Base-by-base conservation (phyloP, 1,140 invertebrate genomes). In the Drosophila chauvacae region DNA sequence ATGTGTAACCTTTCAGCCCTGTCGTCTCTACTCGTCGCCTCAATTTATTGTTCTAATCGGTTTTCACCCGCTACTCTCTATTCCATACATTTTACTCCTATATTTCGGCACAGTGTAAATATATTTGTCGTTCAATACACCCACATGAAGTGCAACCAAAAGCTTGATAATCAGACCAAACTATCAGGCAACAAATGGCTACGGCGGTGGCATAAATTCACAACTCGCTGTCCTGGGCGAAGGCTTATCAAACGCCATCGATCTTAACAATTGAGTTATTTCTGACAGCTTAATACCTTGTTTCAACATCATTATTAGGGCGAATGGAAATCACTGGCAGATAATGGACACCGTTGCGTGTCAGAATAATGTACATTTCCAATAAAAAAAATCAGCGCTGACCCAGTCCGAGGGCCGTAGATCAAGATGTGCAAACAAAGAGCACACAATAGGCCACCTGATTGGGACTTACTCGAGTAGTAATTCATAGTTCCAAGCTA, bases 181-280 rank as follows among this genome's bases (percentile, higher is more conserved):
- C 60, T 56, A 60, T 68, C 20, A 13, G 33, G 51, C 23, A 55
- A 48, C 58, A 60, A 56, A 41, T 39, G 18, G 18, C 37, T 39
- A 41, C 44, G 44, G 35, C 33, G 28, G 35, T 39, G 56, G 58
- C 74, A 78, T 78, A 70, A 78, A 77, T 78, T 78, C 56, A 63
- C 58, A 69, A 53, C 42, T 56, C 23, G 42, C 11, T n/a, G 16
- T 45, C 39, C 55, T 26, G 28, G 30, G 14, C 35, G 30, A 47
- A 3, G 41, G 41, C 53, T 68, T 88, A 90, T 90, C 85, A 66
- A 75, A 62, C 37, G 59, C 66, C 50, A 81, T 69, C 76, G 81
- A 88, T 85, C 78, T 81, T 62, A 57, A 60, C 81, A 81, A 85
- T 76, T 80, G 86, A 90, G 78, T 90, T 80, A 90, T 85, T 85